A percentile compares a stretch with the other conserved stretches of the same genome.
Evolutionary conservation across 2,797 vertebrate genomes (phyloP).

Genomic region (Xenentodon cancila): DNA sequence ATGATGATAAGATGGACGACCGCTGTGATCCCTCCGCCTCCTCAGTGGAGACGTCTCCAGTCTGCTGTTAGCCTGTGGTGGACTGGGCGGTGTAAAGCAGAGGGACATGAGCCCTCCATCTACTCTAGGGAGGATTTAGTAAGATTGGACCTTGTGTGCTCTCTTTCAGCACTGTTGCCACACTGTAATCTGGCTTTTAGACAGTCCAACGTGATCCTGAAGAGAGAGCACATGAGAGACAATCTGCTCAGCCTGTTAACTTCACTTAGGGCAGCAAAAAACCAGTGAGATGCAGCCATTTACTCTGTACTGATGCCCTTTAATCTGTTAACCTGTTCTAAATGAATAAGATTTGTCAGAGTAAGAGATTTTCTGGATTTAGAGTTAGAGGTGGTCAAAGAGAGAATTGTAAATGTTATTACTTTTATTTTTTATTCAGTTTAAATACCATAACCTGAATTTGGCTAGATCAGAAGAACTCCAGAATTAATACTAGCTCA

Average conservation of each 20-base stretch:
- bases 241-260: constrained; percentile 11
- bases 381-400: constrained; percentile 29
- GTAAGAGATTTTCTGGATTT: constrained; percentile 19
- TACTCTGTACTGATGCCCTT: constrained; percentile 23
- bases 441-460: constrained; percentile 52
- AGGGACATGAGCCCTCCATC: constrained; percentile 30
- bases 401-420: constrained; percentile 46
- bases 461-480: constrained; percentile 62
- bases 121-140: constrained; percentile 42
- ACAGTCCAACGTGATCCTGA: neutral
- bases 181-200: neutral
- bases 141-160: constrained; percentile 48
- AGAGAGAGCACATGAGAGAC: constrained; percentile 52
- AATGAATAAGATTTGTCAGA: constrained; percentile 43
- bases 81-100: constrained; percentile 36
- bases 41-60: constrained; percentile 42
- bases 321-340: constrained; percentile 39
- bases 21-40: constrained; percentile 16
- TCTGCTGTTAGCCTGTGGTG: constrained; percentile 39
- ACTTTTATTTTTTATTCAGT: constrained; percentile 42
- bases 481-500: constrained; percentile 39
- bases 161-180: constrained; percentile 16
- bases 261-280: constrained; percentile 31
- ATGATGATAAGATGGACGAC: constrained; percentile 41
- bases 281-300: constrained; percentile 18